Evolutionary conservation across 1,140 invertebrate species (phyloP).

Genomic region (Sminthurides bifidus): DNA sequence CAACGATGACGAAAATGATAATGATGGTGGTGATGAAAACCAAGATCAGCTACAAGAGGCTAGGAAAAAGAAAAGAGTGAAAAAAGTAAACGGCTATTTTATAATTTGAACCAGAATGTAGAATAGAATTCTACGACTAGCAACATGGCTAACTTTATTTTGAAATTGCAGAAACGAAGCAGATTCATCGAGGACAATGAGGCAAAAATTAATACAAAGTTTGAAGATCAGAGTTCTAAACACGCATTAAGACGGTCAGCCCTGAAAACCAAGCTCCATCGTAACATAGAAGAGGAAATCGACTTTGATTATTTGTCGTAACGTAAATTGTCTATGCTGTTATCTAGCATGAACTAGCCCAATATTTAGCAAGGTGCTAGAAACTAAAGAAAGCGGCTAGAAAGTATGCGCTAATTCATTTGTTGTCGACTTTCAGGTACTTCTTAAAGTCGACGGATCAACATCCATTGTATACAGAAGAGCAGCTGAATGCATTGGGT

Average conservation of each 20-base stretch:
- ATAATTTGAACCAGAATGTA: not conserved
- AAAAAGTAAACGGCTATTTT: conserved; percentile 1
- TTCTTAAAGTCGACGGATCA: not conserved
- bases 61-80: not conserved
- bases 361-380: not conserved
- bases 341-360: not conserved
- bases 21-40: not conserved
- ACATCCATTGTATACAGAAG: conserved; percentile 4
- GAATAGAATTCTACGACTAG: not conserved
- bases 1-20: conserved; percentile 7
- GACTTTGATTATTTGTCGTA: conserved; percentile 22
- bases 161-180: conserved; percentile 7
- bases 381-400: not conserved
- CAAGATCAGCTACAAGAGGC: conserved; percentile 2
- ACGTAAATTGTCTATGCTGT: not conserved
- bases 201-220: conserved; percentile 8
- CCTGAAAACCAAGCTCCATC: conserved; percentile 19
- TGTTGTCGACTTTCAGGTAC: conserved; percentile 3
- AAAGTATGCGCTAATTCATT: not conserved
- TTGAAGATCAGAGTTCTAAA: conserved; percentile 23
- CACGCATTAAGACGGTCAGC: conserved; percentile 8
- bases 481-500: not conserved
- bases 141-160: not conserved
- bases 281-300: conserved; percentile 19
- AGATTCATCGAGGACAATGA: conserved; percentile 18